Percentiles rank a stretch among this genome's conserved stretches.
These are phyloP conservation scores for Cosmopolites sordidus DNA, from an alignment of 2,888 invertebrate genomes.

Conservation along the genomic window DNA sequence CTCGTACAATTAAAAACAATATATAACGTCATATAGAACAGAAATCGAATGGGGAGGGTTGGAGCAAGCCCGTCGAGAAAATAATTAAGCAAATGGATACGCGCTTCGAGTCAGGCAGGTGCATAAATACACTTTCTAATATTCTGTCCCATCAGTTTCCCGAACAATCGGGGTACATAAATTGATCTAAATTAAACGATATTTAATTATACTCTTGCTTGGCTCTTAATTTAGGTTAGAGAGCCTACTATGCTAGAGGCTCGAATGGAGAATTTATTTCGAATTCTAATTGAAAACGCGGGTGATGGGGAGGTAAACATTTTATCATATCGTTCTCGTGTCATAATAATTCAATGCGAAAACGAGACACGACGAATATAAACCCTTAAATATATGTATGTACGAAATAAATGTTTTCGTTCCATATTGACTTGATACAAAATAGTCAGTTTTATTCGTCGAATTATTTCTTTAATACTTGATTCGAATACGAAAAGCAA, in stretches of 20 bases:
- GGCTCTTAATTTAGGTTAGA: constrained; percentile 29
- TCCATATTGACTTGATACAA: too few relatives aligned
- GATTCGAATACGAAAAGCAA: too few relatives aligned
- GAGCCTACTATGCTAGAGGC: constrained; percentile 28
- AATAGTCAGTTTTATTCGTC: too few relatives aligned
- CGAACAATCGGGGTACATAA: constrained; percentile 40
- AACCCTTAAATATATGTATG: too few relatives aligned
- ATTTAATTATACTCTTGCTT: constrained; percentile 38
- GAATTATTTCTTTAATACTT: too few relatives aligned
- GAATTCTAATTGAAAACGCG: background rate
- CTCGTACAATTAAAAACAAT: too few relatives aligned
- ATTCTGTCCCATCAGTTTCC: constrained; percentile 33
- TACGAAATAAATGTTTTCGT: too few relatives aligned
- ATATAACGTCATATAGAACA: background rate
- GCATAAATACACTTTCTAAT: constrained; percentile 35
- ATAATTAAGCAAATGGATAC: constrained; percentile 7
- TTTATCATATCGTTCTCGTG: too few relatives aligned
- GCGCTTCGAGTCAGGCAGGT: constrained; percentile 28
- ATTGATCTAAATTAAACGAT: constrained; percentile 43
- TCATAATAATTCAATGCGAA: too few relatives aligned
- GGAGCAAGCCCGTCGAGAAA: constrained; percentile 1
- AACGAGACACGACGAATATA: too few relatives aligned
- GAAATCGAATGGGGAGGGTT: background rate
- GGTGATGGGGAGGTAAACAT: too few relatives aligned
- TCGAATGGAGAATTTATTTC: background rate